These are phyloP conservation scores for Notechis scutatus DNA, from an alignment of 2,113 vertebrate species.

Conservation along the genomic window DNA sequence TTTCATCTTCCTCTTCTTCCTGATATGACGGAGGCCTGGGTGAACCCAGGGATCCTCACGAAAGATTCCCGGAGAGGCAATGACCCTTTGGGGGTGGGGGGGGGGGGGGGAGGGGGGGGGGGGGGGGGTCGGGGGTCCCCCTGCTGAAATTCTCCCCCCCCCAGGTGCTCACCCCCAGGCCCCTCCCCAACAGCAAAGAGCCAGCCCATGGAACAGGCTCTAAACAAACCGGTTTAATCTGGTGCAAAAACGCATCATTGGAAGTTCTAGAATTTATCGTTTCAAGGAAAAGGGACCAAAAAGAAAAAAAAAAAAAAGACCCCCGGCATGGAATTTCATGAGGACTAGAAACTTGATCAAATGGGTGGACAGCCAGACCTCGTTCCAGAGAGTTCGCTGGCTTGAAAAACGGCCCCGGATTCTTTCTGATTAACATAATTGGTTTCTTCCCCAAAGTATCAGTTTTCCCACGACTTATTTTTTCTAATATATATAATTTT, in stretches of 20 bases:
- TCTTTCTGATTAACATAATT: too few relatives aligned
- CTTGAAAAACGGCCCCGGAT: not conserved
- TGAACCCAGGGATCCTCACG: not conserved
- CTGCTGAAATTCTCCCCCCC: not conserved
- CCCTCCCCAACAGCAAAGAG: not conserved
- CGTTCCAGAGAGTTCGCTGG: not conserved
- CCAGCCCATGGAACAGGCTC: not conserved
- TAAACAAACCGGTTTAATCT: not conserved
- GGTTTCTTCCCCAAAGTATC: not conserved
- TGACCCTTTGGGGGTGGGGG: rapidly evolving
- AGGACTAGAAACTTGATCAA: not conserved
- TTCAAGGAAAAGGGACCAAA: not conserved
- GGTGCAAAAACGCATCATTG: not conserved
- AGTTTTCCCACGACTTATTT: not conserved
- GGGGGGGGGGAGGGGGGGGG: rapidly evolving
- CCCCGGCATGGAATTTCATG: not conserved
- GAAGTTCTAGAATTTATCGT: conserved; percentile 4
- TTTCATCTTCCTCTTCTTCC: not conserved
- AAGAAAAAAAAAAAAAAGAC: not conserved
- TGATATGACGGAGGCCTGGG: too few relatives aligned
- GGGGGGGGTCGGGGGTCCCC: not conserved
- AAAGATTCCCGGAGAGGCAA: not conserved
- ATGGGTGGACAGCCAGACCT: not conserved
- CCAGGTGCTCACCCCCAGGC: too few relatives aligned
- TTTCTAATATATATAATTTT: not conserved